Conservation (phyloP, 2,113 vertebrate genomes). For the Poecilia latipinna region DNA sequence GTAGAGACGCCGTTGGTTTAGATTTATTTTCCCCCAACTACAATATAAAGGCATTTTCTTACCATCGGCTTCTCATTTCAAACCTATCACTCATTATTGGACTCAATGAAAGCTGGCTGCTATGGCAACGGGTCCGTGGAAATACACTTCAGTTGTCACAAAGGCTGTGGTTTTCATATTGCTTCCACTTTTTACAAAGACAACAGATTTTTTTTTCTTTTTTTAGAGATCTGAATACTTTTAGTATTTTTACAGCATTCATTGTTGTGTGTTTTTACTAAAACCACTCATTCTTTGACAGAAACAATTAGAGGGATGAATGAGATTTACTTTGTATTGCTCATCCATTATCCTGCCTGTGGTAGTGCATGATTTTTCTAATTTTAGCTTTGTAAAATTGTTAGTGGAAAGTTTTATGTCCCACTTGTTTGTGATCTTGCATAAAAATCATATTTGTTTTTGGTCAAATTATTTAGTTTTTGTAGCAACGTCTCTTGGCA, state of each 20-base stretch:
- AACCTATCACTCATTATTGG: constrained; percentile 39
- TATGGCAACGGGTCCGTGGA: constrained; percentile 52
- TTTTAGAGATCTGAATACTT: constrained; percentile 12
- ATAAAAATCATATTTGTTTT: too few species aligned
- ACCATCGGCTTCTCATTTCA: constrained; percentile 30
- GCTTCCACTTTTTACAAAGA: constrained; percentile 11
- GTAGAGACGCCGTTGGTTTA: background rate
- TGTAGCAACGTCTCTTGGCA: too few species aligned
- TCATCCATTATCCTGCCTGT: background rate
- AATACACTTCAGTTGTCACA: constrained; percentile 38
- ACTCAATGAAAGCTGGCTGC: constrained; percentile 43
- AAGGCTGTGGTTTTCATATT: constrained; percentile 26
- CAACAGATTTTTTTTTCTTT: constrained; percentile 1
- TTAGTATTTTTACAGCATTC: background rate
- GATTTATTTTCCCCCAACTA: constrained; percentile 11
- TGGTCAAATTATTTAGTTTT: too few species aligned
- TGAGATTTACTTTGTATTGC: background rate
- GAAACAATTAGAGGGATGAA: background rate
- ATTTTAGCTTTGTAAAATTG: constrained; percentile 29
- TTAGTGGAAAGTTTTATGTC: constrained; percentile 29
- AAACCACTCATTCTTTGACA: constrained; percentile 13
- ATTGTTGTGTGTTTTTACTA: constrained; percentile 27
- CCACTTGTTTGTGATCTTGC: constrained; percentile 2
- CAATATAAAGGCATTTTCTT: constrained; percentile 24
- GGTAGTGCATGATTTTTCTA: background rate